phyloP scores from a whole-genome alignment of 2,888 invertebrate genomes.

The Polyommatus icarus region DNA sequence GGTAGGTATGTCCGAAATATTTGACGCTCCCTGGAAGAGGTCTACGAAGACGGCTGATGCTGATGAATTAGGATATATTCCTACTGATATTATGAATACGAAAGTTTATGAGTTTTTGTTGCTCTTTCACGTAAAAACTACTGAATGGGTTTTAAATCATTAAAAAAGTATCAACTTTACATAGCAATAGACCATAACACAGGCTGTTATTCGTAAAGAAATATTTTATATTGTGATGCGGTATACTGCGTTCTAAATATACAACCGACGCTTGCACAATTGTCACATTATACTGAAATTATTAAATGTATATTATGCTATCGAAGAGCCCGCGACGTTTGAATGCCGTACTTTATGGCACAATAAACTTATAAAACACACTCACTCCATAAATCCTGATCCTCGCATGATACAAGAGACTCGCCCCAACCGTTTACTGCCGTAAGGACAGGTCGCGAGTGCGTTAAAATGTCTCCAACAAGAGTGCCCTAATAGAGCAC shows the following conservation, averaged over 20 bases:
- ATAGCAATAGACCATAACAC: too few relatives aligned
- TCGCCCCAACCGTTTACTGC: not conserved
- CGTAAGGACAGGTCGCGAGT: not conserved
- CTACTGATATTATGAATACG: too few relatives aligned
- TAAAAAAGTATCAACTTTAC: too few relatives aligned
- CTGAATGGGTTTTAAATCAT: too few relatives aligned
- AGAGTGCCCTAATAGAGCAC: not conserved
- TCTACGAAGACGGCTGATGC: too few relatives aligned
- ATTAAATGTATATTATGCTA: not conserved
- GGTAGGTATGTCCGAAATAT: too few relatives aligned
- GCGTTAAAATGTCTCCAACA: not conserved
- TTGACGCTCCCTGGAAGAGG: too few relatives aligned
- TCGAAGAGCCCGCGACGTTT: not conserved
- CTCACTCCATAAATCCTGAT: constrained; percentile 6
- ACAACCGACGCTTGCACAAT: not conserved
- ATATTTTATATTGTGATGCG: too few relatives aligned
- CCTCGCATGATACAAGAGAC: constrained; percentile 16
- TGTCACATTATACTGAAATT: not conserved
- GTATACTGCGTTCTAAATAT: not conserved
- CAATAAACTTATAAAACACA: constrained; percentile 24
- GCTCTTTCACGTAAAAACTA: too few relatives aligned
- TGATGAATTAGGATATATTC: too few relatives aligned
- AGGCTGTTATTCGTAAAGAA: too few relatives aligned
- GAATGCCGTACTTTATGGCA: not conserved
- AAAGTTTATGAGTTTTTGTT: too few relatives aligned